Conservation (phyloP, 2,888 invertebrate genomes). For the Tinea semifulvella region DNA sequence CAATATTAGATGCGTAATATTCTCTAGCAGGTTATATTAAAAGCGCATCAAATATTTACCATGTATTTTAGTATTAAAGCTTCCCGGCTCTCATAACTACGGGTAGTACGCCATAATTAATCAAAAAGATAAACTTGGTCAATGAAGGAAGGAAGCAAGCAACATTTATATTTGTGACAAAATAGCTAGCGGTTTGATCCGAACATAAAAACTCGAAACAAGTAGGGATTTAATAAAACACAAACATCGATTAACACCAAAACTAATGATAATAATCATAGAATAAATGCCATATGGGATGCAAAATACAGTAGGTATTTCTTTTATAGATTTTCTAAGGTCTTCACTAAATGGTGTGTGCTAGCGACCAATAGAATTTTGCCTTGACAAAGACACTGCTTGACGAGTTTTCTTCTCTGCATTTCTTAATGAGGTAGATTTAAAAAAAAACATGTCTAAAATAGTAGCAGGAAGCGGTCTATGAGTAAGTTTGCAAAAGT, state of each 20-base stretch:
- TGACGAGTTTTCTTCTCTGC: too few relatives aligned
- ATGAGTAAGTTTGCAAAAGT: too few relatives aligned
- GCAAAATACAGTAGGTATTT: too few relatives aligned
- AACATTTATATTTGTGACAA: slow-evolving; percentile 67
- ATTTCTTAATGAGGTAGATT: too few relatives aligned
- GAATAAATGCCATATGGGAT: too few relatives aligned
- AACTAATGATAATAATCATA: too few relatives aligned
- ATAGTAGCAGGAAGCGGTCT: too few relatives aligned
- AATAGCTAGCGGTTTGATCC: slow-evolving; percentile 62
- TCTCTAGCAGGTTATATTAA: slow-evolving; percentile 1
- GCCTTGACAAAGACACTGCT: too few relatives aligned
- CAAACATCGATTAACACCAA: not conserved
- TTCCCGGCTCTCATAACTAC: slow-evolving; percentile 5
- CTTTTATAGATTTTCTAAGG: too few relatives aligned
- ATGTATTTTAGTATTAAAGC: not conserved
- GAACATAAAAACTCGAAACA: slow-evolving; percentile 63
- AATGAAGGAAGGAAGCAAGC: slow-evolving; percentile 63
- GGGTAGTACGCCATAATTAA: slow-evolving; percentile 37
- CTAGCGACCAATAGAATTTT: too few relatives aligned
- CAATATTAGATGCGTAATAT: slow-evolving; percentile 7
- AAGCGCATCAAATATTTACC: slow-evolving; percentile 7
- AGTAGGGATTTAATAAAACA: slow-evolving; percentile 15
- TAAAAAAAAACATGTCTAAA: too few relatives aligned
- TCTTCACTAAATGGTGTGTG: too few relatives aligned
- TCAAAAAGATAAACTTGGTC: slow-evolving; percentile 60